Evolutionary conservation across 2,888 invertebrate species (phyloP), one percentile per base, ranked within the genome.

Genomic region (Euclidia mi): DNA sequence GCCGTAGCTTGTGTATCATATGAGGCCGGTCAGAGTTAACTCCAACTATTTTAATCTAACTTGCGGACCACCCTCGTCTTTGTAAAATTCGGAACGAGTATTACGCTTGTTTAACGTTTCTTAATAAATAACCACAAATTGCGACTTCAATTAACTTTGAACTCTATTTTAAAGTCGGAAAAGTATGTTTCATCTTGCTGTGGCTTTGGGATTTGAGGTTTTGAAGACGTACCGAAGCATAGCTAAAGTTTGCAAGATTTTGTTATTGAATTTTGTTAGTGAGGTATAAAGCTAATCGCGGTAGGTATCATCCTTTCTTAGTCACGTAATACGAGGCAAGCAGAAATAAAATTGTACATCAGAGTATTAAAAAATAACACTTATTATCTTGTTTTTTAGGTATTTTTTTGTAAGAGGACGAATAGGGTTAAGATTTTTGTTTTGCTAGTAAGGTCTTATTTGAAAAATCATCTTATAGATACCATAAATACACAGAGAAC

Each of bases 21-120:
- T 50, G 76, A 71, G 69, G 61, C 66, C 60, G 65, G 70, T 58
- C 59, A 71, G 76, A 79, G 74, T 81, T 79, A 65, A 74, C 66
- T 52, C 42, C 76, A 90, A 90, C 90, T 89, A 90, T 90, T 90
- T 90, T 90, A 90, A 90, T 90, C 86, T 87, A 89, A 89, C 79
- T 88, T 88, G 78, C 50, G 61, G 71, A 28, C 45, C 45, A 70
- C 76, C 84, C 80, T 78, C 76, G 66, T 75, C 77, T 84, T 85
- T 84, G 85, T 83, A 84, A 87, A 87, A 87, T 86, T 85, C 81
- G 77, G 77, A 69, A 78, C 72, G 71, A 81, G 76, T 83, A 67
- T 57, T n/a, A n/a, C n/a, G n/a, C n/a, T n/a, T 81, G 82, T 83
- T 85, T 85, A 82, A 77, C 82, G 79, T 82, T 87, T 85, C 85